These are phyloP conservation scores for Bombus breviceps DNA, from an alignment of 1,140 invertebrate genomes.

Conservation along the genomic window DNA sequence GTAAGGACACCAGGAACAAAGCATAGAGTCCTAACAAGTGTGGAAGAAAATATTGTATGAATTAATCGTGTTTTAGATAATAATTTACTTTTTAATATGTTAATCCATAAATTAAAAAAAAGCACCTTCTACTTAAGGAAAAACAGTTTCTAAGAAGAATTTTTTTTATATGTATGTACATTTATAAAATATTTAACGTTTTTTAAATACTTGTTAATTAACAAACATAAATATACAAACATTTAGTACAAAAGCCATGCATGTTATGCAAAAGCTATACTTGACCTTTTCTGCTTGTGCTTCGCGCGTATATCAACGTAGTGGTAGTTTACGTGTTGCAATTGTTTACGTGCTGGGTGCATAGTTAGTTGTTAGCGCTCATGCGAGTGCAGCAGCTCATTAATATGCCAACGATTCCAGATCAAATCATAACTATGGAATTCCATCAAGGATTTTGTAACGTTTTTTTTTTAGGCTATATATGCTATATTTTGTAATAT, in stretches of 20 bases:
- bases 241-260: constrained; percentile 55
- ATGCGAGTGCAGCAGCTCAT: constrained; percentile 73
- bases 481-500: not conserved
- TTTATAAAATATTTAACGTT: not conserved
- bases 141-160: no score
- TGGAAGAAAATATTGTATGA: not conserved
- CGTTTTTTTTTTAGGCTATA: not conserved
- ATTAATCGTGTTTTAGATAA: not conserved
- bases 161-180: no score
- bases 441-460: constrained; percentile 12
- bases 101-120: no score
- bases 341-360: constrained; percentile 57
- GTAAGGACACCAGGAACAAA: constrained; percentile 55
- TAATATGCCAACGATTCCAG: constrained; percentile 40
- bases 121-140: no score
- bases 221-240: not conserved
- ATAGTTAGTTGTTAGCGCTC: constrained; percentile 76
- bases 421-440: constrained; percentile 28
- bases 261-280: constrained; percentile 73
- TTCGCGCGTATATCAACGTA: constrained; percentile 36
- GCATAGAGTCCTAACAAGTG: constrained; percentile 62
- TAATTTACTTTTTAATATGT: not conserved
- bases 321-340: constrained; percentile 49
- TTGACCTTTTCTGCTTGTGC: constrained; percentile 77
- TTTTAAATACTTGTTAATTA: not conserved